phyloP scores from a whole-genome alignment of 2,113 vertebrate genomes.

The Orthonyx spaldingii region DNA sequence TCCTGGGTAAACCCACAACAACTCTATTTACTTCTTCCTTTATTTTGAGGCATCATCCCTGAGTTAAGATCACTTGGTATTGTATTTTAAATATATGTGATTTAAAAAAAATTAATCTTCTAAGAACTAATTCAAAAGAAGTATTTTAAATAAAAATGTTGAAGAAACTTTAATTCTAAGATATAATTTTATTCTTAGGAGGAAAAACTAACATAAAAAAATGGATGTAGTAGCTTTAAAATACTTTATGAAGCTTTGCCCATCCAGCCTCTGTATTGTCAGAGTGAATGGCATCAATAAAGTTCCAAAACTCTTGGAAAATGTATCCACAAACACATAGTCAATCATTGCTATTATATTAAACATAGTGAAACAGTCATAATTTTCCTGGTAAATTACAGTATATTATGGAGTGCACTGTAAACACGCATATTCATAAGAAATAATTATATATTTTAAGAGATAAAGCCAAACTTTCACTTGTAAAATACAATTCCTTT shows the following conservation, averaged over 20 bases:
- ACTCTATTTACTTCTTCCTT: neutral
- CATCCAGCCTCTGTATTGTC: neutral
- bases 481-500: neutral
- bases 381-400: slow-evolving; percentile 24
- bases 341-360: slow-evolving; percentile 14
- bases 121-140: neutral
- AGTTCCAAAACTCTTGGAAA: neutral
- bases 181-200: neutral
- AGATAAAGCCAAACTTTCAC: neutral
- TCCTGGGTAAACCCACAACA: too few species aligned
- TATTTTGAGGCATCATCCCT: neutral
- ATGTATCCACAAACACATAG: neutral
- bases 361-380: neutral
- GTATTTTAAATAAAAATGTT: neutral
- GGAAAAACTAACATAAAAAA: neutral
- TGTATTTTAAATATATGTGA: neutral
- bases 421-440: neutral
- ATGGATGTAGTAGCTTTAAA: neutral
- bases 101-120: neutral
- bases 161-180: neutral
- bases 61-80: neutral
- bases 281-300: neutral
- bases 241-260: neutral
- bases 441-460: slow-evolving; percentile 16
- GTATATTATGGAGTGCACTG: neutral